Conservation (phyloP, 2,797 vertebrate species). For the Diglossa cyanea region DNA sequence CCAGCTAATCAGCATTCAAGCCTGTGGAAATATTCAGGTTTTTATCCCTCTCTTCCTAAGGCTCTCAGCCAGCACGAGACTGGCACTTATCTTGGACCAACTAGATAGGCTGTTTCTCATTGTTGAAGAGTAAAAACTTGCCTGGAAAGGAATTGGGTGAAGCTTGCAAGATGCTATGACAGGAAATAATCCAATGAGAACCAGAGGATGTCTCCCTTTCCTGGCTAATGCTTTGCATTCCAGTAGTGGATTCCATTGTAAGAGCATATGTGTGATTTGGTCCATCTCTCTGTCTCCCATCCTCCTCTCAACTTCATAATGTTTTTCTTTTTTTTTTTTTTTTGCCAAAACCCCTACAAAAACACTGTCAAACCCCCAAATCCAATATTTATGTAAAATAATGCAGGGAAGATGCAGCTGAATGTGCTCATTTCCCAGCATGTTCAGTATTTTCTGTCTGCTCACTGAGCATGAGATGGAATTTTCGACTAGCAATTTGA, state of each 20-base stretch:
- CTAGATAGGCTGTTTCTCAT: not conserved
- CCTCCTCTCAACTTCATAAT: not conserved
- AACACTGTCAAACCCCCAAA: not conserved
- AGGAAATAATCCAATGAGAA: not conserved
- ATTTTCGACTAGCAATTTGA: slow-evolving; percentile 46
- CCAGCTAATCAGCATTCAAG: not conserved
- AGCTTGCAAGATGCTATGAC: not conserved
- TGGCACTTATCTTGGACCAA: not conserved
- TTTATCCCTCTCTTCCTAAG: not conserved
- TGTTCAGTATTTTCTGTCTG: not conserved
- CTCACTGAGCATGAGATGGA: slow-evolving; percentile 24
- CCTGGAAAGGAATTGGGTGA: not conserved
- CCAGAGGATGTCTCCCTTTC: not conserved
- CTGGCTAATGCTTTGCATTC: not conserved
- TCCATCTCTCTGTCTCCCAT: not conserved
- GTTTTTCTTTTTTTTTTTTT: not conserved
- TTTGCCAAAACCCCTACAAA: not conserved
- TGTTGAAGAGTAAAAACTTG: not conserved
- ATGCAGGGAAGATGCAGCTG: not conserved
- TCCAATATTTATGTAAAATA: slow-evolving; percentile 38
- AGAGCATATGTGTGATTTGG: not conserved
- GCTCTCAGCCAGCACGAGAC: not conserved
- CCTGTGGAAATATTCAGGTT: not conserved
- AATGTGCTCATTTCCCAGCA: slow-evolving; percentile 6
- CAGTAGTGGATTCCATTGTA: not conserved